Conservation (phyloP, 1,140 invertebrate species). For the Xylocopa sonorina region DNA sequence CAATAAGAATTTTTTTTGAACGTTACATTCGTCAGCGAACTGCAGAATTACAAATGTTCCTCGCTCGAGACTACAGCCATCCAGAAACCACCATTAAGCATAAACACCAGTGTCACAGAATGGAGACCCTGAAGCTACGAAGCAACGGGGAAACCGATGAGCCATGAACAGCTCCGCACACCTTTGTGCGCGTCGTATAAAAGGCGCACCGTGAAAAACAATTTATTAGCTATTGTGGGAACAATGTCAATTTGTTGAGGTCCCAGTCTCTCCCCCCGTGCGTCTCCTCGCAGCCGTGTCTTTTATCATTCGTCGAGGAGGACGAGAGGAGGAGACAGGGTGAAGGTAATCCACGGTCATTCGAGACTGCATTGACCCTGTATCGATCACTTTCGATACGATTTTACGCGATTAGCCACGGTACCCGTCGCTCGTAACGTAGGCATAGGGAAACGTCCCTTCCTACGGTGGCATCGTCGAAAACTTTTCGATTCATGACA, state of each 20-base stretch:
- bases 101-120: background rate
- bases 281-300: conserved; percentile 7
- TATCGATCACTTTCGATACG: conserved; percentile 72
- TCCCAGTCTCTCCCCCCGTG: conserved; percentile 43
- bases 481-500: conserved; percentile 70
- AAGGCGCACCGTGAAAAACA: conserved; percentile 53
- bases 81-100: background rate
- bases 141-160: conserved; percentile 15
- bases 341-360: conserved; percentile 64
- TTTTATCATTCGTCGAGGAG: conserved; percentile 40
- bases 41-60: too few species aligned
- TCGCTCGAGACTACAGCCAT: background rate
- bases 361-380: conserved; percentile 54
- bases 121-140: background rate
- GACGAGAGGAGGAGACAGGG: conserved; percentile 6
- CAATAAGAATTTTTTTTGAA: too few species aligned
- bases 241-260: conserved; percentile 69
- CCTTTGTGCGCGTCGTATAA: conserved; percentile 29
- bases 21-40: too few species aligned
- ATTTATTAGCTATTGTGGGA: conserved; percentile 71
- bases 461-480: conserved; percentile 31
- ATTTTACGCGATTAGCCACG: conserved; percentile 72
- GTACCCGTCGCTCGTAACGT: conserved; percentile 16
- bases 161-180: conserved; percentile 28
- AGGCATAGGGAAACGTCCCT: conserved; percentile 31